These are phyloP conservation scores for Elegia similella DNA, from an alignment of 2,888 invertebrate genomes.

Conservation along the genomic window DNA sequence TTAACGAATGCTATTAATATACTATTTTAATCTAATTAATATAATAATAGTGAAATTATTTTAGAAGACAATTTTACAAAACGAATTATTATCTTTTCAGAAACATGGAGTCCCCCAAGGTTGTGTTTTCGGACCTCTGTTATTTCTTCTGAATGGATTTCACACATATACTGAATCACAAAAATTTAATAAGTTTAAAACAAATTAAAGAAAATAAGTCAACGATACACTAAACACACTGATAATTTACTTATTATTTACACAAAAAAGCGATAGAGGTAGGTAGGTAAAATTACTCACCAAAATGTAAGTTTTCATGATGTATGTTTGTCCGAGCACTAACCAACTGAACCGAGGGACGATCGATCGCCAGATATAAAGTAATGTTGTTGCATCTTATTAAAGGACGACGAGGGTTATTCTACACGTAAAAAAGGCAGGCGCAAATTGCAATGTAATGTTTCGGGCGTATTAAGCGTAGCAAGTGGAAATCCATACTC, in stretches of 20 bases:
- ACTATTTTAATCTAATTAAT: no score
- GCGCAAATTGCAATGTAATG: no score
- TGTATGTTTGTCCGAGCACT: constrained; percentile 22
- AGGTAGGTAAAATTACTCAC: constrained; percentile 41
- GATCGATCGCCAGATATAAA: constrained; percentile 43
- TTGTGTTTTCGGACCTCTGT: not conserved
- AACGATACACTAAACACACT: no score
- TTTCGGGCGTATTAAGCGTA: no score
- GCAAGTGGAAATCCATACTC: not conserved
- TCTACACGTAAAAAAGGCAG: constrained; percentile 31
- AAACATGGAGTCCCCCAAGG: not conserved
- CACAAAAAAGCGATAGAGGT: not conserved
- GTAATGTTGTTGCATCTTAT: constrained; percentile 38
- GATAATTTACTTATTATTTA: no score
- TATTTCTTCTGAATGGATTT: not conserved
- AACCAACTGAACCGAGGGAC: constrained; percentile 32
- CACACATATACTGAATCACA: not conserved
- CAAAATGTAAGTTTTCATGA: constrained; percentile 37
- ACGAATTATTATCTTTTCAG: not conserved
- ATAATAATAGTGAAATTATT: no score
- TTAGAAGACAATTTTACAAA: no score
- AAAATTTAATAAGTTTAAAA: no score
- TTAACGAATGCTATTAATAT: no score
- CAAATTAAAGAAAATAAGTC: no score
- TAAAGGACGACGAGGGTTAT: constrained; percentile 41